These are phyloP conservation scores for Australoheros facetus DNA, from an alignment of 2,797 vertebrate species.

Conservation along the genomic window DNA sequence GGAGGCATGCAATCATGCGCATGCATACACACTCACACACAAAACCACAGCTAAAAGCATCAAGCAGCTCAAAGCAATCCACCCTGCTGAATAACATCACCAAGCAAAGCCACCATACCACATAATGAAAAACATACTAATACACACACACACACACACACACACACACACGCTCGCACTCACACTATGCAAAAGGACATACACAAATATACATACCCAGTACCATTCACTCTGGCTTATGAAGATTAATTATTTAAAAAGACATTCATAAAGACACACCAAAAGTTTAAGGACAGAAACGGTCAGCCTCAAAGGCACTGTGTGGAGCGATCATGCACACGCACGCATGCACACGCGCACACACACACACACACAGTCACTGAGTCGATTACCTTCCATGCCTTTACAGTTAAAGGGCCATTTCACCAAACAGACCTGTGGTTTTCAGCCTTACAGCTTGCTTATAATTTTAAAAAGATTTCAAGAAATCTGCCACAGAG, in stretches of 20 bases:
- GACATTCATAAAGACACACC: not conserved
- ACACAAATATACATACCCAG: not conserved
- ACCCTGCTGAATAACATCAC: constrained; percentile 74
- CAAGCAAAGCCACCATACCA: constrained; percentile 68
- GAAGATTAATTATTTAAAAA: constrained; percentile 31
- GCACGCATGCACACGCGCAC: no score
- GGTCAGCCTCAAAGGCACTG: not conserved
- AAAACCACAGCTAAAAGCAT: constrained; percentile 75
- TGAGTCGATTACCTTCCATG: not conserved
- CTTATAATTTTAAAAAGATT: not conserved
- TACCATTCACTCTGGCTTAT: constrained; percentile 1
- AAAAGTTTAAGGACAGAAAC: not conserved
- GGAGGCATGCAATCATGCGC: constrained; percentile 32
- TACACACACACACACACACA: constrained; percentile 56
- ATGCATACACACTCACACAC: constrained; percentile 25
- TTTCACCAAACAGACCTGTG: not conserved
- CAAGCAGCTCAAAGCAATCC: constrained; percentile 72
- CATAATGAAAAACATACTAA: constrained; percentile 76
- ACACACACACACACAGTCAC: not conserved
- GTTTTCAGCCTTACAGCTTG: not conserved
- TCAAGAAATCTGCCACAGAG: not conserved
- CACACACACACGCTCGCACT: constrained; percentile 17
- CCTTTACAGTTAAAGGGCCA: constrained; percentile 6
- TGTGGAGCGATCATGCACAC: not conserved
- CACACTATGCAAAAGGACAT: constrained; percentile 10